Conservation (phyloP, 2,113 vertebrate species). For the Manacus vitellinus region DNA sequence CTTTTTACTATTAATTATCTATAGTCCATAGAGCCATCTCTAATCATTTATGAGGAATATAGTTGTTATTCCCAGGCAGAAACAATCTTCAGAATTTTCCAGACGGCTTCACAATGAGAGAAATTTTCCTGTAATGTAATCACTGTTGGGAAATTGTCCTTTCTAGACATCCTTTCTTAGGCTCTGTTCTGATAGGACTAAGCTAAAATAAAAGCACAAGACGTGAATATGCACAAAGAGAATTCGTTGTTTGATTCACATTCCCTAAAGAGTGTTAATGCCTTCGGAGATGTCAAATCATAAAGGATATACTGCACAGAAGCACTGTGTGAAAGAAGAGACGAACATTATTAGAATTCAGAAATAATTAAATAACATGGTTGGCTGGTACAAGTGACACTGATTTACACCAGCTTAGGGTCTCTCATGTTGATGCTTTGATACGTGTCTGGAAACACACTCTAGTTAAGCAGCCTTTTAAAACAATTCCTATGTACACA, state of each 20-base stretch:
- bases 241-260: not conserved
- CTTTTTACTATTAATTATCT: not conserved
- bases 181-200: not conserved
- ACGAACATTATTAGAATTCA: not conserved
- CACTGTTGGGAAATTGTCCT: not conserved
- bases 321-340: not conserved
- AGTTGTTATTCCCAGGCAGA: not conserved
- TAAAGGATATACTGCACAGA: not conserved
- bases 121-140: not conserved
- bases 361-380: not conserved
- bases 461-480: not conserved
- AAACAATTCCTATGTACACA: not conserved
- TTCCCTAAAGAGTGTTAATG: not conserved
- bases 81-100: conserved; percentile 10
- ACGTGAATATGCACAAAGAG: not conserved
- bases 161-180: not conserved
- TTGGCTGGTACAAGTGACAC: not conserved
- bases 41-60: not conserved
- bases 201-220: not conserved
- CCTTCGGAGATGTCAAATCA: not conserved
- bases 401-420: not conserved
- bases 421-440: not conserved
- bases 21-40: not conserved
- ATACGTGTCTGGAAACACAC: not conserved
- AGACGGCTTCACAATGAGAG: not conserved